Percentiles rank a stretch among this genome's conserved stretches.
Evolutionary conservation across 2,888 invertebrate species (phyloP).

Genomic region (Nemapogon koenigi): DNA sequence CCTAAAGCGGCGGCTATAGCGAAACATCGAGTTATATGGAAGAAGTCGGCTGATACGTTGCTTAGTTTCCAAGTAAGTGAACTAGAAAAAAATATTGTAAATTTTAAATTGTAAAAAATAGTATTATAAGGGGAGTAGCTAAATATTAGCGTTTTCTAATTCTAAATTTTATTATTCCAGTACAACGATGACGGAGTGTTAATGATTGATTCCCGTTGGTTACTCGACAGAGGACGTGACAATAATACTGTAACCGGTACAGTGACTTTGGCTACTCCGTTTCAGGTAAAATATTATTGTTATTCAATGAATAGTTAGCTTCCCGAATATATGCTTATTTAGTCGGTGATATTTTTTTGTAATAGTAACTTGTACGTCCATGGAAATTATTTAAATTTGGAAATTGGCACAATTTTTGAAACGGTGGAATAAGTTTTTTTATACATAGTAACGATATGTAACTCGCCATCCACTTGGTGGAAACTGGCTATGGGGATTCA

Average conservation of each 20-base stretch:
- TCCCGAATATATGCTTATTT: not conserved
- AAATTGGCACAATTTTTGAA: no score
- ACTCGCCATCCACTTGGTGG: no score
- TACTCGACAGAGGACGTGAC: constrained; percentile 54
- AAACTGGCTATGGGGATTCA: no score
- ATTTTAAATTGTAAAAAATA: not conserved
- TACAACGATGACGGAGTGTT: constrained; percentile 72
- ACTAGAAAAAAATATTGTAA: not conserved
- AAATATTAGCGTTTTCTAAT: not conserved
- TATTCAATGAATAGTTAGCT: not conserved
- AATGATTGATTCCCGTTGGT: constrained; percentile 75
- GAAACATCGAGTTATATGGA: constrained; percentile 50
- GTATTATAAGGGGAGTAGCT: not conserved
- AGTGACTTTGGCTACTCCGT: constrained; percentile 71
- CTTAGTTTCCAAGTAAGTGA: constrained; percentile 47
- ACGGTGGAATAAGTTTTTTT: no score
- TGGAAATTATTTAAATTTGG: no score
- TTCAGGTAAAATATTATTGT: constrained; percentile 38
- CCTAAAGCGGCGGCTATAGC: constrained; percentile 51
- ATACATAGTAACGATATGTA: no score
- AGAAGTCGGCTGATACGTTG: constrained; percentile 51
- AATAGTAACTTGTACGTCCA: not conserved
- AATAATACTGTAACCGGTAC: constrained; percentile 72
- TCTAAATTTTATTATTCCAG: constrained; percentile 32
- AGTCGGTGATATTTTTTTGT: not conserved